A percentile compares a stretch with the other conserved stretches of the same genome.
These are phyloP conservation scores for Anthrax anthrax DNA, from an alignment of 2,888 invertebrate genomes.

Conservation along the genomic window DNA sequence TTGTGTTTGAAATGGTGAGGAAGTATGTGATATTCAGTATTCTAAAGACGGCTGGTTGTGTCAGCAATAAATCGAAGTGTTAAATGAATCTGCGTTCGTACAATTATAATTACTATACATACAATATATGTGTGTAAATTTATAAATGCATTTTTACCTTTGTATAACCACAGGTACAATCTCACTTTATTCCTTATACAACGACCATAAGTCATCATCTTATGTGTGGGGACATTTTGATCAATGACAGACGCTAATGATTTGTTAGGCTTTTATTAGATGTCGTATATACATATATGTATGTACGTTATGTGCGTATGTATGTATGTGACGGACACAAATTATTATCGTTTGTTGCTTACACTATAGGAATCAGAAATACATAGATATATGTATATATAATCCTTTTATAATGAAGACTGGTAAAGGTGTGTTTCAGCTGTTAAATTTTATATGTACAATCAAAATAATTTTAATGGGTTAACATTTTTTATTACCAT, in stretches of 20 bases:
- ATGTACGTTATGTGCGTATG: not conserved
- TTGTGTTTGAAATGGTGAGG: slow-evolving; percentile 10
- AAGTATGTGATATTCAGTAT: too few species aligned
- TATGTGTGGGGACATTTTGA: slow-evolving; percentile 4
- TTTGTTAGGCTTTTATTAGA: slow-evolving; percentile 7
- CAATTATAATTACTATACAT: not conserved
- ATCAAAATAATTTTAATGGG: too few species aligned
- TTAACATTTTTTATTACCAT: not conserved
- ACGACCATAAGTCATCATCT: not conserved
- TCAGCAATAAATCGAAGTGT: slow-evolving; percentile 13
- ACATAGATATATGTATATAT: too few species aligned
- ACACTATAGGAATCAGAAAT: not conserved
- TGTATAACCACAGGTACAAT: not conserved
- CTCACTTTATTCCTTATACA: not conserved
- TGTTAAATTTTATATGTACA: not conserved
- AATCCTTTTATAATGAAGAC: not conserved
- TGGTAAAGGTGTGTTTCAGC: not conserved
- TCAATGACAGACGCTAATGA: slow-evolving; percentile 11
- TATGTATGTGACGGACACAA: too few species aligned
- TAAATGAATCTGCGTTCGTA: slow-evolving; percentile 10
- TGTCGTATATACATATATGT: not conserved
- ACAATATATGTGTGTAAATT: too few species aligned
- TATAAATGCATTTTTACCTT: too few species aligned
- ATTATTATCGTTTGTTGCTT: not conserved
- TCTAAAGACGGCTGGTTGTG: slow-evolving; percentile 1